These are phyloP conservation scores for Melipona quadrifasciata DNA, from an alignment of 1,140 invertebrate species.

Conservation along the genomic window DNA sequence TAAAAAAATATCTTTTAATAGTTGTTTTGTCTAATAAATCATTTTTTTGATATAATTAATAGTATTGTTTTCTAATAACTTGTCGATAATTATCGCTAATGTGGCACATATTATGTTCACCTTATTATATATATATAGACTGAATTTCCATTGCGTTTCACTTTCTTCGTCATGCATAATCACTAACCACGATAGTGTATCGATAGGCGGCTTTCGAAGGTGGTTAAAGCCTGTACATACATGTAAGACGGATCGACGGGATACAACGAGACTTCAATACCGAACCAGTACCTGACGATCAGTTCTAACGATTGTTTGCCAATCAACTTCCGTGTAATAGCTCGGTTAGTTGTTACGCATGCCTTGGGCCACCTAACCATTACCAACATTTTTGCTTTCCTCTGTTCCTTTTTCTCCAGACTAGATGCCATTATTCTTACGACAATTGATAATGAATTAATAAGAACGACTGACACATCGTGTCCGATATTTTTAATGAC, in stretches of 20 bases:
- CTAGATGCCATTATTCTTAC: not conserved
- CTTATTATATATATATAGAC: constrained; percentile 40
- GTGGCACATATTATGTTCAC: constrained; percentile 25
- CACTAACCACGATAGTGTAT: constrained; percentile 14
- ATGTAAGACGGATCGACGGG: constrained; percentile 17
- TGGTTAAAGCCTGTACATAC: not conserved
- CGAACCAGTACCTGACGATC: constrained; percentile 34
- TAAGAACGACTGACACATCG: not conserved
- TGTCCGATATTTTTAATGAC: not conserved
- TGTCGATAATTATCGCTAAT: constrained; percentile 24
- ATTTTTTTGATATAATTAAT: not conserved
- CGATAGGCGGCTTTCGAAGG: constrained; percentile 21
- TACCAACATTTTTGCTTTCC: constrained; percentile 50
- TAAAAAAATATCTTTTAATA: not conserved
- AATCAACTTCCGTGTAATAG: constrained; percentile 55
- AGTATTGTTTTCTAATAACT: constrained; percentile 12
- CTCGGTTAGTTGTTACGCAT: constrained; percentile 54
- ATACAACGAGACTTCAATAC: constrained; percentile 26
- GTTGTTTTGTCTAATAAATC: not conserved
- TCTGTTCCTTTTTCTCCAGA: not conserved
- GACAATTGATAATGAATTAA: not conserved
- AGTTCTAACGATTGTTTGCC: constrained; percentile 54
- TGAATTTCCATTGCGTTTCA: constrained; percentile 50
- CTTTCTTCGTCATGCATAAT: constrained; percentile 46
- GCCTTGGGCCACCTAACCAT: constrained; percentile 49